phyloP scores from a whole-genome alignment of 1,140 invertebrate genomes.

The Lordiphosa mommai region DNA sequence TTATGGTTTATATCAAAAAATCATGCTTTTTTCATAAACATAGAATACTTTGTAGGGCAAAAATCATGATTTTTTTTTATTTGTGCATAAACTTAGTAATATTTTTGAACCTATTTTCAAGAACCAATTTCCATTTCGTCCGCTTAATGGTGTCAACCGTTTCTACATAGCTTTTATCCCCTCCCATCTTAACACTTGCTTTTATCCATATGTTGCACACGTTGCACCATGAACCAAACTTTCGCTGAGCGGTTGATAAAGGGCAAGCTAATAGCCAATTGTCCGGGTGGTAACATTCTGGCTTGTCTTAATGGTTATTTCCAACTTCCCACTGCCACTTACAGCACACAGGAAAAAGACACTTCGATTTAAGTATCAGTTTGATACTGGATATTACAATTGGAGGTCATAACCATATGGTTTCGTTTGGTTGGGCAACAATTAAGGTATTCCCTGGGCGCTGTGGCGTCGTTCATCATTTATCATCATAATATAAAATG shows the following conservation, averaged over 20 bases:
- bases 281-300: slow-evolving; percentile 29
- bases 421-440: slow-evolving; percentile 35
- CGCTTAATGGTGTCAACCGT: too few relatives aligned
- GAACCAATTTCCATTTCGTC: too few relatives aligned
- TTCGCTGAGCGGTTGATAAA: slow-evolving; percentile 37
- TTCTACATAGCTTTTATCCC: too few relatives aligned
- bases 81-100: too few relatives aligned
- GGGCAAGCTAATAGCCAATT: slow-evolving; percentile 39
- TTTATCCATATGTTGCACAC: too few relatives aligned
- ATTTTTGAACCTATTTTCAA: too few relatives aligned
- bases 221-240: not conserved
- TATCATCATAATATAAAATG: slow-evolving; percentile 54
- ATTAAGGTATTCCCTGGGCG: slow-evolving; percentile 28
- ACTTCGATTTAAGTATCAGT: slow-evolving; percentile 55
- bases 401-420: slow-evolving; percentile 27
- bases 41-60: too few relatives aligned
- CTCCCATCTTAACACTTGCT: too few relatives aligned
- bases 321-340: slow-evolving; percentile 17
- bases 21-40: too few relatives aligned
- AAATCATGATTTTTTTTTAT: too few relatives aligned
- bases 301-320: slow-evolving; percentile 27
- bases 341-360: slow-evolving; percentile 11
- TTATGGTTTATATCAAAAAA: too few relatives aligned
- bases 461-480: slow-evolving; percentile 50
- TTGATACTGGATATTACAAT: slow-evolving; percentile 28